These are phyloP conservation scores for Apodemia hepburni DNA, from an alignment of 2,888 invertebrate genomes.

Conservation along the genomic window DNA sequence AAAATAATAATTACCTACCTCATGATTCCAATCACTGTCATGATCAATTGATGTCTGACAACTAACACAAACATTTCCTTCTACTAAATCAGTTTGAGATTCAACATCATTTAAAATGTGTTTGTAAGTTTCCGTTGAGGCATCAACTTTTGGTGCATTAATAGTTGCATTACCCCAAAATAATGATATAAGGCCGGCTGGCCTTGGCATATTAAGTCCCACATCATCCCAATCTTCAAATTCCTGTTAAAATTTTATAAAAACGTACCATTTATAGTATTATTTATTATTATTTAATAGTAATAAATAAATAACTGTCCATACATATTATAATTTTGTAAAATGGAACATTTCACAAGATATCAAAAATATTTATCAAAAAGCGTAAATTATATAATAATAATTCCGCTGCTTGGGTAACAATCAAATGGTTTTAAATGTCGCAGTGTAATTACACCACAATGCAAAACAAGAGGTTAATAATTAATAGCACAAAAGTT, in stretches of 20 bases:
- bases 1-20: constrained; percentile 41
- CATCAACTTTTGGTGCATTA: constrained; percentile 60
- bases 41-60: constrained; percentile 59
- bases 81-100: constrained; percentile 73
- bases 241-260: constrained; percentile 70
- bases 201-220: constrained; percentile 91
- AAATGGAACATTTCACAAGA: no score
- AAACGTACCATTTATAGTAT: no score
- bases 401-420: no score
- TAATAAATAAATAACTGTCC: no score
- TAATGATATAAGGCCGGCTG: constrained; percentile 85
- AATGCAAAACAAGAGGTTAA: no score
- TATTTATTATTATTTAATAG: no score
- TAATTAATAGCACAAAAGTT: no score
- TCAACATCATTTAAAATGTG: constrained; percentile 42
- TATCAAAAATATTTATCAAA: no score
- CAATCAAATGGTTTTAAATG: no score
- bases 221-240: constrained; percentile 97
- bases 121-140: constrained; percentile 68
- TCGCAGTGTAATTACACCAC: no score
- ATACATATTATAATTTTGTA: no score
- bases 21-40: constrained; percentile 68
- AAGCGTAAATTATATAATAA: no score
- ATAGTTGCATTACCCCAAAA: constrained; percentile 79
- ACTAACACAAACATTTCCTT: constrained; percentile 62